These are phyloP conservation scores for Oxygymnocypris stewartii DNA, from an alignment of 2,113 vertebrate genomes.

Conservation along the genomic window DNA sequence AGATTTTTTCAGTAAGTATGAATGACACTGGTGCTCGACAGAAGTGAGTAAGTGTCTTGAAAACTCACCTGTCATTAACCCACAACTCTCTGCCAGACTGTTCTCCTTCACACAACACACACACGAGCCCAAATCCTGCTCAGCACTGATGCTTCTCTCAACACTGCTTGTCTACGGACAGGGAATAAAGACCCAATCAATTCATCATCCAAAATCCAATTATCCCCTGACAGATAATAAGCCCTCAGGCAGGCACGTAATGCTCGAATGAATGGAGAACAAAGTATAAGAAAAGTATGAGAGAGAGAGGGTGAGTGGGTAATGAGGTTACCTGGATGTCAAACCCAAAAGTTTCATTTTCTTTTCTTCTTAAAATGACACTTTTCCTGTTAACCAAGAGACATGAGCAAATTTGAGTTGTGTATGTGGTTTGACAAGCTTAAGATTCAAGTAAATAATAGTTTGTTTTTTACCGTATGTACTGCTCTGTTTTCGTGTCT, in stretches of 20 bases:
- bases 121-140: constrained; percentile 68
- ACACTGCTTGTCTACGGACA: constrained; percentile 70
- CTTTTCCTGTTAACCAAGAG: constrained; percentile 44
- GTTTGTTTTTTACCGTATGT: background rate
- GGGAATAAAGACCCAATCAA: background rate
- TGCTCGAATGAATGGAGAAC: background rate
- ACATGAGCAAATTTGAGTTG: background rate
- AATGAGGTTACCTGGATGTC: constrained; percentile 80
- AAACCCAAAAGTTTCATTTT: constrained; percentile 83
- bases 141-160: constrained; percentile 56
- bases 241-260: background rate
- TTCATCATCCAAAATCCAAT: constrained; percentile 32
- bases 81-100: constrained; percentile 76
- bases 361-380: constrained; percentile 73
- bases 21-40: background rate
- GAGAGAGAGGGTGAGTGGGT: background rate
- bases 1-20: background rate
- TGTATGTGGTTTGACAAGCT: background rate
- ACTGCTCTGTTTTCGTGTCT: constrained; percentile 5
- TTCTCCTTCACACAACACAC: constrained; percentile 76
- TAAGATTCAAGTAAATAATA: background rate
- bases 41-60: background rate
- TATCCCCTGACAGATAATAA: constrained; percentile 8
- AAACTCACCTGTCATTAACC: constrained; percentile 76
- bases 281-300: background rate